phyloP scores from a whole-genome alignment of 1,140 invertebrate species.

The Drosophila biarmipes region DNA sequence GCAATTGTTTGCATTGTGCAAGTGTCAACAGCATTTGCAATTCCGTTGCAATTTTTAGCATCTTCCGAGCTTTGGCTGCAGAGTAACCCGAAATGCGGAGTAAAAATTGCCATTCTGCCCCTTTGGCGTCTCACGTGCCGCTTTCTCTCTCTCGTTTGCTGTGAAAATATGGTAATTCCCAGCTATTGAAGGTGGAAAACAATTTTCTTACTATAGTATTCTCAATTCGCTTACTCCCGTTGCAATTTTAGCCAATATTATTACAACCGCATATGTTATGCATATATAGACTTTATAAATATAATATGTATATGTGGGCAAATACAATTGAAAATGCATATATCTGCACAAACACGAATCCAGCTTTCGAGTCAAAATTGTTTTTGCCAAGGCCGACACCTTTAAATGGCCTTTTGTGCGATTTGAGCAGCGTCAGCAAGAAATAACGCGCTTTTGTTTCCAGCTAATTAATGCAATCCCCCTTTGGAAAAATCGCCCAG shows the following conservation, averaged over 20 bases:
- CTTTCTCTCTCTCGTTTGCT: slow-evolving; percentile 10
- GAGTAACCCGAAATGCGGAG: slow-evolving; percentile 44
- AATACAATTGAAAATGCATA: slow-evolving; percentile 23
- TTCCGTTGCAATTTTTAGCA: slow-evolving; percentile 78
- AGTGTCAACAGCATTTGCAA: slow-evolving; percentile 83
- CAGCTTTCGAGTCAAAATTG: slow-evolving; percentile 33
- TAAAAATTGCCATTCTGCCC: slow-evolving; percentile 29
- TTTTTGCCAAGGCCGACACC: slow-evolving; percentile 22
- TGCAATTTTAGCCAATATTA: slow-evolving; percentile 56
- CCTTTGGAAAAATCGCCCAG: slow-evolving; percentile 15
- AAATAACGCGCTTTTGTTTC: slow-evolving; percentile 25
- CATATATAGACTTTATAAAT: slow-evolving; percentile 30
- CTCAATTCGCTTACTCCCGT: slow-evolving; percentile 45
- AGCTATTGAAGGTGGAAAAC: slow-evolving; percentile 36
- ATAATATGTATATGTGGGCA: slow-evolving; percentile 6
- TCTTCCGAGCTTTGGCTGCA: slow-evolving; percentile 50
- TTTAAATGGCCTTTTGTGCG: slow-evolving; percentile 44
- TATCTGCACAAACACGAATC: slow-evolving; percentile 19
- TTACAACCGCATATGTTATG: slow-evolving; percentile 30
- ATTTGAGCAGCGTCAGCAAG: slow-evolving; percentile 36
- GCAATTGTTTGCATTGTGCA: slow-evolving; percentile 80
- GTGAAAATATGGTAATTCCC: slow-evolving; percentile 64
- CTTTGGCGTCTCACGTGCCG: slow-evolving; percentile 1
- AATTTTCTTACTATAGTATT: slow-evolving; percentile 33
- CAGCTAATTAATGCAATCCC: slow-evolving; percentile 41